Evolutionary conservation across 2,888 invertebrate genomes (phyloP).

Genomic region (Homarus gammarus): DNA sequence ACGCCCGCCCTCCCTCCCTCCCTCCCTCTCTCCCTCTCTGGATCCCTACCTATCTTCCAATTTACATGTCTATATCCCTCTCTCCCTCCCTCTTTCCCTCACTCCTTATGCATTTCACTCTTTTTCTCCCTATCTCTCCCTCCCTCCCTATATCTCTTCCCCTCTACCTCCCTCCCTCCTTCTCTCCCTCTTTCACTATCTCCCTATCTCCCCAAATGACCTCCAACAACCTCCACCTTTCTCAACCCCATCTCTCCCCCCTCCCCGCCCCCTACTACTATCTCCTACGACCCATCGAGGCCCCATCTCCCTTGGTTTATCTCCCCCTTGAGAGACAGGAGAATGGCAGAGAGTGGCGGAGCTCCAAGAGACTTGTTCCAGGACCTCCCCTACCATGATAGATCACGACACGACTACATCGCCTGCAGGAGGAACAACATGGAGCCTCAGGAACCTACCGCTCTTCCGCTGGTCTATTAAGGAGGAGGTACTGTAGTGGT

Average conservation of each 20-base stretch:
- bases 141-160: too few relatives aligned
- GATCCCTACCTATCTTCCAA: too few relatives aligned
- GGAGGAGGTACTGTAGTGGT: too few relatives aligned
- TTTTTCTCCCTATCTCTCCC: too few relatives aligned
- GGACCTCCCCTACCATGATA: conserved; percentile 1
- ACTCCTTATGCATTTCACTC: neutral
- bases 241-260: neutral
- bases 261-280: too few relatives aligned
- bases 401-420: too few relatives aligned
- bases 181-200: too few relatives aligned
- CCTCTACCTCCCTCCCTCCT: neutral
- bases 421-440: too few relatives aligned
- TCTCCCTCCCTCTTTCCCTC: neutral
- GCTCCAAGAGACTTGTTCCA: neutral
- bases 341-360: neutral
- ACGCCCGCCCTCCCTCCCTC: neutral
- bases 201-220: neutral
- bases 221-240: neutral
- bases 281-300: neutral
- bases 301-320: conserved; percentile 1
- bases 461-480: too few relatives aligned
- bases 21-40: too few relatives aligned
- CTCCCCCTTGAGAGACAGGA: conserved; percentile 17
- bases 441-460: too few relatives aligned
- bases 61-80: neutral